Percentiles rank a stretch among this genome's conserved stretches.
Conservation (phyloP, 2,797 vertebrate species). For the Uromys caudimaculatus region DNA sequence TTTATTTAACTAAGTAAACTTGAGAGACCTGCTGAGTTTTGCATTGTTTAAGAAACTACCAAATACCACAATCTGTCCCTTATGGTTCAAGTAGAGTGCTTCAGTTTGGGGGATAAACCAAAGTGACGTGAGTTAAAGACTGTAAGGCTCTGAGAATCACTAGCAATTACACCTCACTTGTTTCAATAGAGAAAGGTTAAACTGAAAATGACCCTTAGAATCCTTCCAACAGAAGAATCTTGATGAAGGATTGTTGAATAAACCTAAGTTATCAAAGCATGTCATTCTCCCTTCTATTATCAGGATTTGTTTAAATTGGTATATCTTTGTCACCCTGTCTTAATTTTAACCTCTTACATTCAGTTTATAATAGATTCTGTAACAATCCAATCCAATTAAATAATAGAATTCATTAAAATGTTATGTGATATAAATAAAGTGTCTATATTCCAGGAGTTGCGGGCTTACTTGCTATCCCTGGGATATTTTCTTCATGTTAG, state of each 20-base stretch:
- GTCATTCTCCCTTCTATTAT: background rate
- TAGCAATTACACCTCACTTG: background rate
- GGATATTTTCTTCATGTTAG: background rate
- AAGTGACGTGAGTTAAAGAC: background rate
- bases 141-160: background rate
- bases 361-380: background rate
- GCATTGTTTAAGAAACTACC: background rate
- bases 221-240: background rate
- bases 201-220: background rate
- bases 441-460: background rate
- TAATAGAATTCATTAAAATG: background rate
- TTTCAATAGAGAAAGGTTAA: background rate
- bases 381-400: background rate
- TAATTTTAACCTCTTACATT: background rate
- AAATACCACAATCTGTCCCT: background rate
- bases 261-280: background rate
- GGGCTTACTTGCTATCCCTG: background rate
- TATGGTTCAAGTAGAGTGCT: background rate
- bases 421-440: background rate
- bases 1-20: background rate
- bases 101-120: background rate
- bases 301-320: background rate
- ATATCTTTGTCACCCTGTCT: background rate
- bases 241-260: background rate
- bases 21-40: background rate